Evolutionary conservation across 2,888 invertebrate species (phyloP).

Genomic region (Acronicta aceris): DNA sequence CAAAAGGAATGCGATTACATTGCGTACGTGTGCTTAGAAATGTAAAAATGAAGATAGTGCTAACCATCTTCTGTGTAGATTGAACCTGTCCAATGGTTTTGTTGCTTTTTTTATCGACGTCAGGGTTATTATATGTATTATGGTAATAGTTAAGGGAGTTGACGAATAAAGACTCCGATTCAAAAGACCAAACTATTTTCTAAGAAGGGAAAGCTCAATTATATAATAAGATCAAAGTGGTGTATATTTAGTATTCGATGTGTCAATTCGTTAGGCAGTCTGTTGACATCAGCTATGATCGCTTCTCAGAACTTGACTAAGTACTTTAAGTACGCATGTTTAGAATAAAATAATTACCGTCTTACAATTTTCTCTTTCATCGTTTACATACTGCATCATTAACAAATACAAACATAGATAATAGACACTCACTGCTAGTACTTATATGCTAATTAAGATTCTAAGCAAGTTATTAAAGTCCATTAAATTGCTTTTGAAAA

Average conservation of each 20-base stretch:
- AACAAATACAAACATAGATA: background rate
- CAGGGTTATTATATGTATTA: too few species aligned
- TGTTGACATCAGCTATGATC: slow-evolving; percentile 43
- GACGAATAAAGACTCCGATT: too few species aligned
- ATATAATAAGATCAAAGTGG: slow-evolving; percentile 10
- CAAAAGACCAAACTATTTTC: too few species aligned
- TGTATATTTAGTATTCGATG: slow-evolving; percentile 40
- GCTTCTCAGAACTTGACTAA: slow-evolving; percentile 39
- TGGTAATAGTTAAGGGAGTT: too few species aligned
- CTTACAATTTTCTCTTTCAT: slow-evolving; percentile 24
- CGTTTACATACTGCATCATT: background rate
- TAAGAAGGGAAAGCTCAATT: slow-evolving; percentile 19
- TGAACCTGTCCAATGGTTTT: background rate
- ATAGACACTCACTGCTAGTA: background rate
- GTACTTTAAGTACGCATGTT: slow-evolving; percentile 25
- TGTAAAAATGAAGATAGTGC: slow-evolving; percentile 17
- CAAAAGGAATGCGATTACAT: slow-evolving; percentile 49
- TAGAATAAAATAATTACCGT: slow-evolving; percentile 30
- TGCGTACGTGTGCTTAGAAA: slow-evolving; percentile 34
- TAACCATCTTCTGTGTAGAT: background rate
- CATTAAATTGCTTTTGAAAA: too few species aligned
- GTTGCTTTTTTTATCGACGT: too few species aligned
- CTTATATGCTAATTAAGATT: background rate
- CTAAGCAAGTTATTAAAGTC: too few species aligned
- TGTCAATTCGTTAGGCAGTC: slow-evolving; percentile 8